Evolutionary conservation across 2,113 vertebrate genomes (phyloP).

Genomic region (Calypte anna): DNA sequence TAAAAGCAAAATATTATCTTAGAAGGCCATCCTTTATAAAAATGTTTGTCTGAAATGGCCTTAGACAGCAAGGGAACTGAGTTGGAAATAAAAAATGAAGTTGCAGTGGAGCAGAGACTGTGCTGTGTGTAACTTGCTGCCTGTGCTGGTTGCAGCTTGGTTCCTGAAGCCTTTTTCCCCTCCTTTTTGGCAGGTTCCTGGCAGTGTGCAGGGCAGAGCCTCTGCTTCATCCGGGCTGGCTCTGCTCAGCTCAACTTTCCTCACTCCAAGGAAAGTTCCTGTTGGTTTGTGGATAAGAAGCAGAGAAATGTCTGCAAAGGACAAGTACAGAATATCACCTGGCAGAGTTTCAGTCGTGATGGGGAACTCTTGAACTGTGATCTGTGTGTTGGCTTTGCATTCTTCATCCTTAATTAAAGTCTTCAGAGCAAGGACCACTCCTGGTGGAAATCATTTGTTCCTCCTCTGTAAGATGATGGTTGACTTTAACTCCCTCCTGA

Average conservation of each 20-base stretch:
- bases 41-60: constrained; percentile 26
- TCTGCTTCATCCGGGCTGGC: not conserved
- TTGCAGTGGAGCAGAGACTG: not conserved
- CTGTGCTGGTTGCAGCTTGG: not conserved
- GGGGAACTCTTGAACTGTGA: not conserved
- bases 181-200: not conserved
- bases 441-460: not conserved
- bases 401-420: constrained; percentile 23
- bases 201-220: not conserved
- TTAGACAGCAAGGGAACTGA: not conserved
- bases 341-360: not conserved
- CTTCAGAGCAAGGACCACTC: not conserved
- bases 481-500: constrained; percentile 15
- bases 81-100: not conserved
- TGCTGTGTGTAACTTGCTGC: not conserved
- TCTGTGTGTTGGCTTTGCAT: not conserved
- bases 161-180: not conserved
- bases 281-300: not conserved
- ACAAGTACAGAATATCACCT: not conserved
- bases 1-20: constrained; percentile 51
- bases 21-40: constrained; percentile 41
- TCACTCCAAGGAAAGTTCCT: not conserved
- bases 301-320: not conserved
- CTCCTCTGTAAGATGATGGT: not conserved
- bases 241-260: not conserved